Conservation (phyloP, 1,140 invertebrate genomes). For the Cryptotermes secundus region DNA sequence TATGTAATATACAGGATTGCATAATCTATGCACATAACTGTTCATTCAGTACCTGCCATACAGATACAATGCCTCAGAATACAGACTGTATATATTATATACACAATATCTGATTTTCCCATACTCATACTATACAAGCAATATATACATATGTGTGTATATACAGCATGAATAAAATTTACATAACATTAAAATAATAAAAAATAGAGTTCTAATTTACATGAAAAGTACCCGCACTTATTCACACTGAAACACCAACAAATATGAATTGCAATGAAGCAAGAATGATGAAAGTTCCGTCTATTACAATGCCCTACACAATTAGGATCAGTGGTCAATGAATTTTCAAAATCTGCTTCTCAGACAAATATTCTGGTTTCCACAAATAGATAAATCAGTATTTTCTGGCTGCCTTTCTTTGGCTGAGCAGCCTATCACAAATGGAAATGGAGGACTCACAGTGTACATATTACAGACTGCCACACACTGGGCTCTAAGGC, state of each 20-base stretch:
- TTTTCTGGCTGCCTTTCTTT: too few relatives aligned
- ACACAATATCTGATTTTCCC: neutral
- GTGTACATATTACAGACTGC: too few relatives aligned
- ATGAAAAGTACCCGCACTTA: neutral
- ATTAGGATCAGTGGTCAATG: too few relatives aligned
- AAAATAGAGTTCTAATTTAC: neutral
- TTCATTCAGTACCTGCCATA: neutral
- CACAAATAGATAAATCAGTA: too few relatives aligned
- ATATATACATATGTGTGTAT: neutral
- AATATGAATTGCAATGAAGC: neutral
- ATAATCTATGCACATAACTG: neutral
- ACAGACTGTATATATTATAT: conserved; percentile 5
- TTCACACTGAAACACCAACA: neutral
- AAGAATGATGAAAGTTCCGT: neutral
- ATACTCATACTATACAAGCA: neutral
- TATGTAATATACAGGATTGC: neutral
- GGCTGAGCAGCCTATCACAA: too few relatives aligned
- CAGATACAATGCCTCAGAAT: neutral
- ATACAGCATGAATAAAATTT: neutral
- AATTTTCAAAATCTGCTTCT: too few relatives aligned
- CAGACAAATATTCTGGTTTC: too few relatives aligned
- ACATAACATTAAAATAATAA: neutral
- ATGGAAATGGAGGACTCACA: too few relatives aligned
- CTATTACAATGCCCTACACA: too few relatives aligned
- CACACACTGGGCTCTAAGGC: too few relatives aligned